phyloP scores from a whole-genome alignment of 2,113 vertebrate species.

The Psilopsiagon aymara region DNA sequence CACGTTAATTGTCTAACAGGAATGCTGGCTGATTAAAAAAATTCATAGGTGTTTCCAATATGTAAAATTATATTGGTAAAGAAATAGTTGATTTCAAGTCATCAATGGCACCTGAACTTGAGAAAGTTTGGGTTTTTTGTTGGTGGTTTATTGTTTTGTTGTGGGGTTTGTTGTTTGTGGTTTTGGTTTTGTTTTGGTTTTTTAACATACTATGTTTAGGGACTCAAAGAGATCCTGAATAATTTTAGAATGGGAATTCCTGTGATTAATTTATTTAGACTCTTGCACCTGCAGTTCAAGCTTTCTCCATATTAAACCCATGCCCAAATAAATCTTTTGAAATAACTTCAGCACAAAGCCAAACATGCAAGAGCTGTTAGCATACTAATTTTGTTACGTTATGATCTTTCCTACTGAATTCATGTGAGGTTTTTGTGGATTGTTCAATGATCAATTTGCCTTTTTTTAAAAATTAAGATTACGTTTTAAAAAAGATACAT shows the following conservation, averaged over 20 bases:
- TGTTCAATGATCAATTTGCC: not conserved
- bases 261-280: not conserved
- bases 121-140: not conserved
- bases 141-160: not conserved
- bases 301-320: not conserved
- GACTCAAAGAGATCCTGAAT: not conserved
- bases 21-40: not conserved
- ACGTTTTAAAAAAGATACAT: not conserved
- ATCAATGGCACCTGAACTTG: not conserved
- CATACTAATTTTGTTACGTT: not conserved
- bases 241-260: not conserved
- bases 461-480: not conserved
- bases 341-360: not conserved
- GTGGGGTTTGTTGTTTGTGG: not conserved
- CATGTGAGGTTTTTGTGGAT: not conserved
- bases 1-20: fast-evolving
- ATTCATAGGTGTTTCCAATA: not conserved
- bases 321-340: not conserved
- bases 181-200: not conserved
- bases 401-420: not conserved
- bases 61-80: not conserved
- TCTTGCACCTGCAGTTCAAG: not conserved
- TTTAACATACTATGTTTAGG: not conserved
- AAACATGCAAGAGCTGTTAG: not conserved
- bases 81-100: not conserved